Conservation (phyloP, 1,140 invertebrate genomes). For the Heliconius nattereri region DNA sequence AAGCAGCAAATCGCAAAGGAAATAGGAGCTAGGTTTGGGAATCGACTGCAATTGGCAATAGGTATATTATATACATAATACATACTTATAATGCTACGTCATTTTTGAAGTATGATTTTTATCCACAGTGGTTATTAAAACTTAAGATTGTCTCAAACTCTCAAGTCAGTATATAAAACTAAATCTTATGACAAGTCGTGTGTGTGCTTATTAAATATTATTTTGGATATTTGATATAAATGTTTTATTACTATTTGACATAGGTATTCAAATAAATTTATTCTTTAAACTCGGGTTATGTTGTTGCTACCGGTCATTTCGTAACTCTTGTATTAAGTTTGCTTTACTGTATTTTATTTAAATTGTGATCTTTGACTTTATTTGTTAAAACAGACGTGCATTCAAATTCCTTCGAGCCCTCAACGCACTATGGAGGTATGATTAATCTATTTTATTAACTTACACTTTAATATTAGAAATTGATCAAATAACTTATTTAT, state of each 20-base stretch:
- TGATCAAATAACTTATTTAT: constrained; percentile 23
- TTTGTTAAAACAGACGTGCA: constrained; percentile 26
- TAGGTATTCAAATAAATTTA: not conserved
- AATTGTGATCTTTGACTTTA: constrained; percentile 43
- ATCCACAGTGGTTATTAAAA: not conserved
- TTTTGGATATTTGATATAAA: not conserved
- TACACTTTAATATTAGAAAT: not conserved
- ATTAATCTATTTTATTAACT: constrained; percentile 20
- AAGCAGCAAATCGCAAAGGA: not conserved
- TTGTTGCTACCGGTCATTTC: constrained; percentile 1
- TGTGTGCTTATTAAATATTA: not conserved
- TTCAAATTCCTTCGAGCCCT: not conserved
- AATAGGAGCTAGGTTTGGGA: not conserved
- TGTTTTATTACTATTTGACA: not conserved
- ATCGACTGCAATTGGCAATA: not conserved
- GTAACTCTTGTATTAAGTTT: not conserved
- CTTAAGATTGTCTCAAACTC: not conserved
- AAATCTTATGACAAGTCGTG: not conserved
- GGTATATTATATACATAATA: not conserved
- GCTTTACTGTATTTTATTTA: constrained; percentile 23
- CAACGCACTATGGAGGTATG: constrained; percentile 48
- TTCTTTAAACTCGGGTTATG: not conserved
- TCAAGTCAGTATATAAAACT: not conserved
- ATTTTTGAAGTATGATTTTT: not conserved
- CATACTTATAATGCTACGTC: not conserved